Conservation (phyloP, 2,113 vertebrate genomes). For the Dicentrarchus labrax region DNA sequence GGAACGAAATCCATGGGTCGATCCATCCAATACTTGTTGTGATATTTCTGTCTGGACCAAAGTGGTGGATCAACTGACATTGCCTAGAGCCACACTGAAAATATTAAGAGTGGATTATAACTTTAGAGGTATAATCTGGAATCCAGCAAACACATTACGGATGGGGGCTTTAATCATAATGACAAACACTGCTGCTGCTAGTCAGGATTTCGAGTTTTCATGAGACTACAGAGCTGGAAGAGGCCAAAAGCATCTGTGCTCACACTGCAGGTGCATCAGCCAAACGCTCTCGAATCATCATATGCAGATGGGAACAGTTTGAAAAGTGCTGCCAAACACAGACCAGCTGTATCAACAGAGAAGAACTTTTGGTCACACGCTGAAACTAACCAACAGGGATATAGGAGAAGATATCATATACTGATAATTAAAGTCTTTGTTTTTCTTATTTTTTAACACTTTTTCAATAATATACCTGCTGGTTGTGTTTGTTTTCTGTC, state of each 20-base stretch:
- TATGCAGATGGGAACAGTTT: neutral
- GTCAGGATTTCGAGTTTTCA: neutral
- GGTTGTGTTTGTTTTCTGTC: neutral
- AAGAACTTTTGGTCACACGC: neutral
- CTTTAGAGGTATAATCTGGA: neutral
- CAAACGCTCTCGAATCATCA: slow-evolving; percentile 39
- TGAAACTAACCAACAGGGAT: neutral
- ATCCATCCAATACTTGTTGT: neutral
- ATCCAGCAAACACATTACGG: neutral
- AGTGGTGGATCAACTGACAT: neutral
- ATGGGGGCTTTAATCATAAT: neutral
- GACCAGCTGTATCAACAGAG: slow-evolving; percentile 19
- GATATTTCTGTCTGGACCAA: neutral
- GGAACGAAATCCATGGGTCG: too few relatives aligned
- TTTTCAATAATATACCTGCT: neutral
- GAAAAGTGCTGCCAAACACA: slow-evolving; percentile 30
- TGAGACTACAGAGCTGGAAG: neutral
- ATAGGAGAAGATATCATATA: neutral
- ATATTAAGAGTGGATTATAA: neutral
- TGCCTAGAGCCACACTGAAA: neutral
- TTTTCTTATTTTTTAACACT: neutral
- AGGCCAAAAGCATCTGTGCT: slow-evolving; percentile 20
- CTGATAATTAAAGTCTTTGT: neutral
- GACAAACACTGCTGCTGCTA: slow-evolving; percentile 20
- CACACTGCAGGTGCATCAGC: slow-evolving; percentile 40